phyloP scores from a whole-genome alignment of 2,797 vertebrate species.

The Catharus ustulatus region DNA sequence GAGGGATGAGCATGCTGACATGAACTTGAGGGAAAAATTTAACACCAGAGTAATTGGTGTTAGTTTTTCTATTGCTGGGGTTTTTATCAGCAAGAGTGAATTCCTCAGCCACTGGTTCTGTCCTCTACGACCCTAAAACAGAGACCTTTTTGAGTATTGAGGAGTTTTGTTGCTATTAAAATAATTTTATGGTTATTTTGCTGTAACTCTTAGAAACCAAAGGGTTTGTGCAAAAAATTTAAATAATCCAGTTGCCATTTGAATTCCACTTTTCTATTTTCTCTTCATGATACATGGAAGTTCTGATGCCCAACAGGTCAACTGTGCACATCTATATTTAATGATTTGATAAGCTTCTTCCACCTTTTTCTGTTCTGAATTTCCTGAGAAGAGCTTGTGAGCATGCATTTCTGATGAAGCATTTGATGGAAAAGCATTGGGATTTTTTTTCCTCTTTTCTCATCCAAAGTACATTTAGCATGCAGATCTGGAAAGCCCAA shows the following conservation, averaged over 20 bases:
- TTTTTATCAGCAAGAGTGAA: background rate
- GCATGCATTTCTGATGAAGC: conserved; percentile 49
- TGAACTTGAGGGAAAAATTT: background rate
- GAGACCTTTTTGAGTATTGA: background rate
- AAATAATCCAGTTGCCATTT: background rate
- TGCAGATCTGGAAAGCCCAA: background rate
- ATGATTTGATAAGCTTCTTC: conserved; percentile 47
- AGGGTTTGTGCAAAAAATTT: background rate
- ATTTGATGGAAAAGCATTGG: conserved; percentile 36
- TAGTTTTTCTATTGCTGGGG: background rate
- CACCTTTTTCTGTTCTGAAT: background rate
- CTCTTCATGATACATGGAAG: background rate
- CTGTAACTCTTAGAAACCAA: background rate
- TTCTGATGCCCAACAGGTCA: background rate
- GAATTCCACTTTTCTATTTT: background rate
- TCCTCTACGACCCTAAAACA: background rate
- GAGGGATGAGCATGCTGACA: background rate
- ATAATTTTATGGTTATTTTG: background rate
- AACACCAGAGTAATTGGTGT: background rate
- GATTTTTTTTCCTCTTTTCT: rapidly evolving
- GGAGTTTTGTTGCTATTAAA: background rate
- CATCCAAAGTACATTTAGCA: conserved; percentile 9
- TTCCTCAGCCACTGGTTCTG: background rate
- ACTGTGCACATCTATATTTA: conserved; percentile 43
- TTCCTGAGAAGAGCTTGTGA: background rate